phyloP scores from a whole-genome alignment of 2,888 invertebrate species.

The Parnassius apollo region DNA sequence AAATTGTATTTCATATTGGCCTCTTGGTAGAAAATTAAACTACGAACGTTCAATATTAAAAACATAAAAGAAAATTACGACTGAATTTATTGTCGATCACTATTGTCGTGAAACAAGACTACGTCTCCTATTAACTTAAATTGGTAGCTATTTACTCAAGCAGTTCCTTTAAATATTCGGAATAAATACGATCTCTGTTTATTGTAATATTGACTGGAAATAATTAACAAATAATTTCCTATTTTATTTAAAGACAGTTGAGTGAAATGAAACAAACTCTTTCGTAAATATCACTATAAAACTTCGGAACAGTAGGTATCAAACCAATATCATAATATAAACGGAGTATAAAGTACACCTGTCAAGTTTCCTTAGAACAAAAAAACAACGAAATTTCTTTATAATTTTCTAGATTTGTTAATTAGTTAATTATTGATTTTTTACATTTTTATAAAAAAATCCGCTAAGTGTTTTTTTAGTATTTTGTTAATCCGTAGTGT shows the following conservation, averaged over 20 bases:
- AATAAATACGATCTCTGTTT: constrained; percentile 12
- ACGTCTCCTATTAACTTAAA: constrained; percentile 33
- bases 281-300: no score
- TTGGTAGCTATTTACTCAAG: constrained; percentile 32
- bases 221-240: constrained; percentile 1
- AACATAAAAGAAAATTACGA: constrained; percentile 26
- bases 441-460: no score
- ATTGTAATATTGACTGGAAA: constrained; percentile 15
- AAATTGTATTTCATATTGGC: constrained; percentile 73
- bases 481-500: no score
- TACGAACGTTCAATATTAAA: constrained; percentile 24
- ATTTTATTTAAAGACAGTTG: background rate
- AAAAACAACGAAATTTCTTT: no score
- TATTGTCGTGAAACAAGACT: constrained; percentile 47
- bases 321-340: no score
- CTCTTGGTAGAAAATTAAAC: constrained; percentile 61
- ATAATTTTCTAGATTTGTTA: no score
- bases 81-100: constrained; percentile 29
- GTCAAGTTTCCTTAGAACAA: no score
- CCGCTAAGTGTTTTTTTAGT: no score
- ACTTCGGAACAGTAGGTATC: no score
- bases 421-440: no score
- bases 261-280: no score
- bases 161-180: constrained; percentile 23
- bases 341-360: no score